Evolutionary conservation across 2,113 vertebrate species (phyloP), one percentile per base, ranked within the genome.

Genomic region (Gila orcuttii): DNA sequence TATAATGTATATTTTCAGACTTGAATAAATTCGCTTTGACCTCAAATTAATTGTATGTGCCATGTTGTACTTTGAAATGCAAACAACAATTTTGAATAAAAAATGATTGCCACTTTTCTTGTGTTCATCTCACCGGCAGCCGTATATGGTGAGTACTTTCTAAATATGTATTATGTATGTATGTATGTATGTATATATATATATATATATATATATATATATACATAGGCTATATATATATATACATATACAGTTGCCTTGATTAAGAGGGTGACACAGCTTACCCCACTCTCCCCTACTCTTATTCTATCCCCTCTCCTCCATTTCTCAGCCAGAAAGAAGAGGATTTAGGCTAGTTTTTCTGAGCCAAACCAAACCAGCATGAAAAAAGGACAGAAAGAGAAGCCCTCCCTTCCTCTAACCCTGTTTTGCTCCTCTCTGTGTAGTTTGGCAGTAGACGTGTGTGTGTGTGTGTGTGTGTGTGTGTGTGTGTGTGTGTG

Each of bases 391-490:
- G 64, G 79, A 69, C 77, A 81, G 68, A 73, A 86, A 81, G 78
- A 81, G 85, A 86, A 42, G 39, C 85, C 50, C 81, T 84, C 50
- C 74, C 77, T 69, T 79, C 33, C 68, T 81, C 77, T 42, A 86
- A 36, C 52, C 28, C 60, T 83, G 79, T 69, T 64, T 78, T 77
- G 82, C 75, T 79, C 82, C 79, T 78, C 75, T 79, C 83, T 57
- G 86, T 88, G 73, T 47, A 64, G 60, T 85, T 85, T 85, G 83
- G 75, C 84, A 85, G 84, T 78, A 57, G 45, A 79, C 23, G 2
- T n/a, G 17, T 1, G 3, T 7, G 76, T 60, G 75, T 31, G 47
- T 57, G 52, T 57, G 31, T 79, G 52, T 57, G 52, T 79, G 31
- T 39, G 31, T 60, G 77, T n/a, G 76, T 78, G 74, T 19, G 75